phyloP scores from a whole-genome alignment of 2,113 vertebrate genomes.

The Lepus americanus region DNA sequence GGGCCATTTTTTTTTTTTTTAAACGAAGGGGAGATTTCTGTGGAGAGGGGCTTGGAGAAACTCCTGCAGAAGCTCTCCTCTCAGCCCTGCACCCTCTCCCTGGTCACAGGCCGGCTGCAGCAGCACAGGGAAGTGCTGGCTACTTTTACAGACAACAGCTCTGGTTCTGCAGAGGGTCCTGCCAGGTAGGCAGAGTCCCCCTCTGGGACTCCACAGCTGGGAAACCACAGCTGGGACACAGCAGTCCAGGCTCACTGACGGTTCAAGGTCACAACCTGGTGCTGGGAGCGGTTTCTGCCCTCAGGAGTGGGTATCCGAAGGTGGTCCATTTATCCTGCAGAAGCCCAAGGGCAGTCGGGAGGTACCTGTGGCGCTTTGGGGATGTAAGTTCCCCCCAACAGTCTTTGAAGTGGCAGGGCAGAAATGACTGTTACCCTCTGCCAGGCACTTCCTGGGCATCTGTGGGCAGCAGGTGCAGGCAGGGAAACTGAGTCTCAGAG shows the following conservation, averaged over 20 bases:
- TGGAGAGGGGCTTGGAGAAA: not conserved
- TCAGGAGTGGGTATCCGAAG: too few relatives aligned
- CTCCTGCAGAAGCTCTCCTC: not conserved
- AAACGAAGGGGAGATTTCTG: not conserved
- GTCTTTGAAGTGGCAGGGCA: not conserved
- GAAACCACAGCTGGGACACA: not conserved
- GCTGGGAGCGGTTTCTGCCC: not conserved
- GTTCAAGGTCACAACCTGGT: rapidly evolving
- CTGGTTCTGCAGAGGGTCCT: not conserved
- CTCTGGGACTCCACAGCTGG: not conserved
- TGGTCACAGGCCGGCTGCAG: not conserved
- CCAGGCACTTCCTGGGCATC: not conserved
- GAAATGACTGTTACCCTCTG: not conserved
- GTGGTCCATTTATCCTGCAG: too few relatives aligned
- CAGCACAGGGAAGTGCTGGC: not conserved
- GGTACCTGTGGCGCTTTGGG: not conserved
- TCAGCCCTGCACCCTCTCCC: not conserved
- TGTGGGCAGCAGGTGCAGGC: not conserved
- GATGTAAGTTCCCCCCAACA: not conserved
- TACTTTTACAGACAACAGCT: not conserved
- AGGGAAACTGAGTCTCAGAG: not conserved
- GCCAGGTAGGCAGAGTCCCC: not conserved
- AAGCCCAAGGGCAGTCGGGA: too few relatives aligned
- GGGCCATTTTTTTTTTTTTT: not conserved
- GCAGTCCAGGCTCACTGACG: not conserved